Base-by-base conservation (phyloP, 53 echinoderm and acorn worm genomes). In the Patiria pectinifera region DNA sequence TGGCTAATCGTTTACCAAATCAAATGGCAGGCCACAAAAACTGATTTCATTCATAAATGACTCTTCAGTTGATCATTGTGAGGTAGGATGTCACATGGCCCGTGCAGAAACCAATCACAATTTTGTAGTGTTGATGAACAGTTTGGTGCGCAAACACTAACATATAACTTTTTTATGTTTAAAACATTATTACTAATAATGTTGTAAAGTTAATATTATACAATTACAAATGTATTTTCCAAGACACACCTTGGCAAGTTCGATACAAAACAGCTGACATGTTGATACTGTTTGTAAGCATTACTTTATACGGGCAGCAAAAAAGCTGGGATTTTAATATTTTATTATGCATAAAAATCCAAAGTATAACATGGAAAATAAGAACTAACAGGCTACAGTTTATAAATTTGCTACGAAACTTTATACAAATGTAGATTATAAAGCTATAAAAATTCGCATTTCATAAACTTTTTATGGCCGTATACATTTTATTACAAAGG, bases 271-370 rank as follows among this genome's bases (percentile, higher is more conserved):
- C 18, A 49, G 48, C 12, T 44, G 53, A 49, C n/a, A 87, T 25
- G 53, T 59, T 87, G 77, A 87, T 87, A 87, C 87, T 87, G 87
- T 87, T 87, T 87, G 78, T 87, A 87, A 87, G 63, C 87, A 19
- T 84, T 11, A 45, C 19, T 58, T 78, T 59, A 60, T 59, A 43
- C 11, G 46, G 46, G 79, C 74, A 72, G 86, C 71, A 48, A 60
- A 12, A 87, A 76, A 62, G 11, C 8, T 60, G 10, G 19, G 22
- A 24, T n/a, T 8, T 74, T 23, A 24, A 18, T 66, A 16, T 66
- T 66, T 16, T 53, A 53, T 53, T 69, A 69, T 69, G 4, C 43
- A 71, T 45, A 70, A 53, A 53, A 53, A 53, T 0, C 53, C 53
- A 53, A 53, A 53, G 53, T 86, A 85, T 71, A 71, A 35, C 24